Conservation (phyloP, 2,113 vertebrate species). For the Cheilinus undulatus region DNA sequence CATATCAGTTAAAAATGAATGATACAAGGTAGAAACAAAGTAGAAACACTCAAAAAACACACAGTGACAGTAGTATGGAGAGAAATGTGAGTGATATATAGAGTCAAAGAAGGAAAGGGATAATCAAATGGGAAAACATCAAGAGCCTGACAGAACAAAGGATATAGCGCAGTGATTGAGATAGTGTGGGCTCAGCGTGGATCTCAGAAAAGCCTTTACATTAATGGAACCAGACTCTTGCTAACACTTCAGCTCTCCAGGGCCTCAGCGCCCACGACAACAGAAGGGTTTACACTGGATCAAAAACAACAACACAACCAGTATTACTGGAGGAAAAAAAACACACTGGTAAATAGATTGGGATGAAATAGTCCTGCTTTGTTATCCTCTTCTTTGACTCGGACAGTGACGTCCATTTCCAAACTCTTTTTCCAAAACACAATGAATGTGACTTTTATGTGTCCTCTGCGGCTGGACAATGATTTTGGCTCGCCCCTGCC, state of each 20-base stretch:
- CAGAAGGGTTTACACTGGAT: conserved; percentile 46
- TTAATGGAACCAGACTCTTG: conserved; percentile 49
- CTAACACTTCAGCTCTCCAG: conserved; percentile 42
- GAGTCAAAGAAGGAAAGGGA: conserved; percentile 12
- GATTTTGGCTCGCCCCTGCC: conserved; percentile 61
- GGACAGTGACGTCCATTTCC: conserved; percentile 34
- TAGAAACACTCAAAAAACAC: conserved; percentile 9
- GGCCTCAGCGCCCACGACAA: conserved; percentile 23
- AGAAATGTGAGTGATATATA: conserved; percentile 8
- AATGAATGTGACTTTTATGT: conserved; percentile 73
- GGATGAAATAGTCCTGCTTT: conserved; percentile 17
- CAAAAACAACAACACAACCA: conserved; percentile 27
- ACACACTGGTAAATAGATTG: conserved; percentile 3
- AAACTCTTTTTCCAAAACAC: conserved; percentile 47
- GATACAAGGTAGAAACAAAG: conserved; percentile 6
- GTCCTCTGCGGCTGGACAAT: conserved; percentile 66
- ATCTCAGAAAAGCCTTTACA: conserved; percentile 57
- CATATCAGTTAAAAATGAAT: background rate
- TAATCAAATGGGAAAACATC: conserved; percentile 36
- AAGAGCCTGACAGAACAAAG: conserved; percentile 44
- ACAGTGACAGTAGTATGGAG: conserved; percentile 13
- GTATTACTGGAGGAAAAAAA: conserved; percentile 21
- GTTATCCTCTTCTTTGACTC: conserved; percentile 35
- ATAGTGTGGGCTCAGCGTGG: conserved; percentile 34
- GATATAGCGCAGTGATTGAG: conserved; percentile 21